Evolutionary conservation across 2,113 vertebrate genomes (phyloP), one percentile per base, ranked within the genome.

Genomic region (Atractosteus spatula): DNA sequence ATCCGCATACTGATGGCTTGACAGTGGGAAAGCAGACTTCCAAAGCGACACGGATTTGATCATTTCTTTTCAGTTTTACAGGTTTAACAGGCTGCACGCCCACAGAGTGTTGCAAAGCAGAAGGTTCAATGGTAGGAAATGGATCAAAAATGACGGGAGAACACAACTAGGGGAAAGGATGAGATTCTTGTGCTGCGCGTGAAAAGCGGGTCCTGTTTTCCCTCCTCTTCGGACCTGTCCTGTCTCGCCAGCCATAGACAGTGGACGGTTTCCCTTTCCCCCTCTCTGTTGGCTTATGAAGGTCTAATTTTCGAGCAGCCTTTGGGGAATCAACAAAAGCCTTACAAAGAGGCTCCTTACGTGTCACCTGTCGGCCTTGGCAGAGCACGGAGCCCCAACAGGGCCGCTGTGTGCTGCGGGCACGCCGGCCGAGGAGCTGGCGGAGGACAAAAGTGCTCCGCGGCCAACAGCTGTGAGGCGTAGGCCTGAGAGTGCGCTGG

Each of bases 361-460:
- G 13, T 67, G 71, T 66, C 71, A 72, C 71, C 71, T 67, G 71
- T 72, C 55, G 51, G 54, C 54, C 43, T 41, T 10, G 64, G 71
- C 54, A 16, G 16, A 16, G n/a, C 8, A 55, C 11, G 13, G 63
- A 12, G n/a, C 17, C 11, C 4, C 8, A 13, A 3, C 11, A 44
- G 41, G 43, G 29, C 41, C 29, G 17, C 6, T 29, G 47, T 29
- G 10, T 8, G 47, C 14, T 14, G 56, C 45, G 44, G 54, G 5
- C 12, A 43, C 56, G n/a, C 10, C 8, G 44, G 55, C 47, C 47
- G 0, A 51, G 4, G 62, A 57, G 51, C 41, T 66, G 71, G 51
- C 54, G 16, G 43, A 11, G 7, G 54, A 59, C 66, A 16, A 66
- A 42, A 72, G 55, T 16, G 16, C 41, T 42, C 16, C 3, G 45